Evolutionary conservation across 2,888 invertebrate species (phyloP), one percentile per base, ranked within the genome.

Genomic region (Tipula lateralis): DNA sequence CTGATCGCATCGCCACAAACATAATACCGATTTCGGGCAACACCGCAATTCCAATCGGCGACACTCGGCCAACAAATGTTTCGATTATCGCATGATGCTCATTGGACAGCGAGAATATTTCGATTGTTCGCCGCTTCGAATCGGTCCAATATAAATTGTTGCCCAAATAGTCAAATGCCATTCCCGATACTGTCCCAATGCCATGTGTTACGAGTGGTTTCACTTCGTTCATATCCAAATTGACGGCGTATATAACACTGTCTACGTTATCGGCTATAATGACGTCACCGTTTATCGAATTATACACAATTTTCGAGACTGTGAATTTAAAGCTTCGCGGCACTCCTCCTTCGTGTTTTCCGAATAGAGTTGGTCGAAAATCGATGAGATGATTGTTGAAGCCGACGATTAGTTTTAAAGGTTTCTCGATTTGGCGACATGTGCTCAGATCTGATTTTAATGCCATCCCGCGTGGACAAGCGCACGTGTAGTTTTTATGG

Each of bases 111-210:
- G 91, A 93, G 85, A 92, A 91, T 80, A 94, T 89, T 0, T 96
- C 88, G 13, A 93, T 88, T 0, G 93, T 93, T 19, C 93, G 91
- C 12, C 92, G 91, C 0, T 92, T 92, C 0, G 91, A 90, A 88
- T 96, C 95, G 85, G 94, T 90, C 91, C 95, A 93, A 88, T 96
- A 97, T 0, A 97, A 89, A 86, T 93, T 94, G 85, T 95, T 93
- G 0, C 94, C 93, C 7, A 93, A 90, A 86, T 93, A 91, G 90
- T 96, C 92, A 86, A 92, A 93, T 86, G 92, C 92, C 90, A 95
- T 89, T 5, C 92, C 92, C 84, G 90, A 91, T 0, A 94, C 88
- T 83, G 89, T 88, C 29, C 91, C 92, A 83, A 93, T 86, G 80
- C 91, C 91, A 13, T 89, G 87, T 1, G 89, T 87, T 0, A 91